Evolutionary conservation across 1,140 invertebrate genomes (phyloP).

Genomic region (Hyles vespertilio): DNA sequence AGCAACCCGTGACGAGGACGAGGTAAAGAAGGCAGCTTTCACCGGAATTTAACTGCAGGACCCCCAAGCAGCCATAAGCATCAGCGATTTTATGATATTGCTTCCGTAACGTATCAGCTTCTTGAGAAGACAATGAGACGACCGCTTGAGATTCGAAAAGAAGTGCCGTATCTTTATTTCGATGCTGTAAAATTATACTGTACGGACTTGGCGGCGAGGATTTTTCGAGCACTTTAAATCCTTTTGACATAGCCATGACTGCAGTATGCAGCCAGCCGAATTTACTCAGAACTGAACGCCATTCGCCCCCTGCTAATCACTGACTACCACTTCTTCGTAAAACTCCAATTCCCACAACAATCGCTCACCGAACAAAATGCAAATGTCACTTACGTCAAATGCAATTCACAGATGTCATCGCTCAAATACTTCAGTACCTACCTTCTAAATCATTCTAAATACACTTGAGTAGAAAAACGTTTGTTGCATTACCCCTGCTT

Average conservation of each 20-base stretch:
- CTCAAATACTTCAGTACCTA: no score
- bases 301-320: constrained; percentile 33
- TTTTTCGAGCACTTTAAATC: constrained; percentile 93
- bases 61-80: constrained; percentile 95
- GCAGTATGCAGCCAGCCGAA: constrained; percentile 14
- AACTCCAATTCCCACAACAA: constrained; percentile 17
- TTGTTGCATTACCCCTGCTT: no score
- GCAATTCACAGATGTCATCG: background rate
- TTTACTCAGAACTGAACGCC: constrained; percentile 27
- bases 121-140: constrained; percentile 86
- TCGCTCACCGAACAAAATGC: constrained; percentile 12
- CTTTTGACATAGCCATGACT: constrained; percentile 94
- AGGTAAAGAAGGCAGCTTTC: constrained; percentile 90
- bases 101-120: constrained; percentile 91
- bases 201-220: constrained; percentile 89
- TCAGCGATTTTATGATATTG: constrained; percentile 93
- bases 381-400: constrained; percentile 15
- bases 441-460: no score
- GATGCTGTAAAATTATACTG: constrained; percentile 91
- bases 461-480: no score
- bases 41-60: constrained; percentile 90
- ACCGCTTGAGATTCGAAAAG: constrained; percentile 94
- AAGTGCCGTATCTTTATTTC: constrained; percentile 89
- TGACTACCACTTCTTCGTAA: background rate
- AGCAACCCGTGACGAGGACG: constrained; percentile 95